A percentile compares a stretch with the other conserved stretches of the same genome.
Conservation (phyloP, 1,140 invertebrate species). For the Oryzaephilus surinamensis region DNA sequence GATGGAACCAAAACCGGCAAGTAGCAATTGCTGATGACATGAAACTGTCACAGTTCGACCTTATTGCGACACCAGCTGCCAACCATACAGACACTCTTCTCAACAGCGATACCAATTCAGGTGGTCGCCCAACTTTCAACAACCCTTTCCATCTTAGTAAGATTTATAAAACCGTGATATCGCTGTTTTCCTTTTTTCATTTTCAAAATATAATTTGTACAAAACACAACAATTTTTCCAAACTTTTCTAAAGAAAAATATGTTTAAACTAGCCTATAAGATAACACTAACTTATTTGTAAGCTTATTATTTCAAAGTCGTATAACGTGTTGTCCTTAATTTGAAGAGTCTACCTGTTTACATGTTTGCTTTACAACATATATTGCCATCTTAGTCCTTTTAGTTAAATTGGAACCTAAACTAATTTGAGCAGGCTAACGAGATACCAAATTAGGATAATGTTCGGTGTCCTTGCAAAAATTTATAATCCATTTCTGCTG, state of each 20-base stretch:
- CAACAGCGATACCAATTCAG: conserved; percentile 22
- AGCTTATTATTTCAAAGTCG: too few relatives aligned
- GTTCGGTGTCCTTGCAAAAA: too few relatives aligned
- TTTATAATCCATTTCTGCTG: too few relatives aligned
- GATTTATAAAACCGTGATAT: background rate
- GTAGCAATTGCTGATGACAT: conserved; percentile 74
- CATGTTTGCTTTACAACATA: conserved; percentile 9
- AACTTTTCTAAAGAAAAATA: too few relatives aligned
- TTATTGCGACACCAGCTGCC: conserved; percentile 64
- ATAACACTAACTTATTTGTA: too few relatives aligned
- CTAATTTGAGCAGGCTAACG: conserved; percentile 11
- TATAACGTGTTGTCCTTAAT: conserved; percentile 1
- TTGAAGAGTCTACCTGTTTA: background rate
- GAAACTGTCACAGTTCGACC: conserved; percentile 78
- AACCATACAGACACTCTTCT: conserved; percentile 52
- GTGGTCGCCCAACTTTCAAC: conserved; percentile 16
- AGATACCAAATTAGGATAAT: too few relatives aligned
- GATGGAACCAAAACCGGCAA: conserved; percentile 65
- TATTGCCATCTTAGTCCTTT: conserved; percentile 1
- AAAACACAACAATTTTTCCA: background rate
- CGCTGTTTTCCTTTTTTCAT: too few relatives aligned
- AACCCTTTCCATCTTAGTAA: conserved; percentile 11
- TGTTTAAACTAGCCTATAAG: too few relatives aligned
- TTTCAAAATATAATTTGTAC: too few relatives aligned
- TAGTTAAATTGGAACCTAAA: conserved; percentile 8